Percentiles rank a stretch among this genome's conserved stretches.
phyloP scores from a whole-genome alignment of 2,888 invertebrate genomes.

The Cosmopolites sordidus region DNA sequence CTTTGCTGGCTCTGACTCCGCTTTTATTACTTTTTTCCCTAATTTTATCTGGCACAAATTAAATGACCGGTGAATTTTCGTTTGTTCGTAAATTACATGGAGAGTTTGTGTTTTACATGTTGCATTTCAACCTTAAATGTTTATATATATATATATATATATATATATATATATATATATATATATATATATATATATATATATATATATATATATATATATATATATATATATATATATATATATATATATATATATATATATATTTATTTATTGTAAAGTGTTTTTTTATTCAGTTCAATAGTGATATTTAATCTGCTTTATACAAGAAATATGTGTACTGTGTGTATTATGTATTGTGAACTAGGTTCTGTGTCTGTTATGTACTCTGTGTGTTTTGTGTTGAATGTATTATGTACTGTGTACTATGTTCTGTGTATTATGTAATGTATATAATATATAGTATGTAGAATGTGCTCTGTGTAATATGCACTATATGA shows the following conservation, averaged over 20 bases:
- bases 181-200: background rate
- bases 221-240: background rate
- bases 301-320: no score
- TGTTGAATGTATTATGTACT: no score
- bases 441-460: no score
- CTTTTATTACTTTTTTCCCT: background rate
- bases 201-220: background rate
- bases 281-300: no score
- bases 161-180: background rate
- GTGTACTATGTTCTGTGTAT: no score
- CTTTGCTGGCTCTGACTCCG: conserved; percentile 9
- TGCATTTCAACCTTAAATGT: background rate
- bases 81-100: background rate
- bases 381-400: no score
- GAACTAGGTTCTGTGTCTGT: no score
- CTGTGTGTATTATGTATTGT: no score
- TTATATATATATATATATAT: background rate
- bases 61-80: background rate
- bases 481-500: no score
- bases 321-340: no score
- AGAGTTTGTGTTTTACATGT: background rate
- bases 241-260: conserved; percentile 1
- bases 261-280: background rate
- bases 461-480: no score
- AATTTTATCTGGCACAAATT: background rate